phyloP scores from a whole-genome alignment of 2,888 invertebrate genomes.

The Drosophila subquinaria region DNA sequence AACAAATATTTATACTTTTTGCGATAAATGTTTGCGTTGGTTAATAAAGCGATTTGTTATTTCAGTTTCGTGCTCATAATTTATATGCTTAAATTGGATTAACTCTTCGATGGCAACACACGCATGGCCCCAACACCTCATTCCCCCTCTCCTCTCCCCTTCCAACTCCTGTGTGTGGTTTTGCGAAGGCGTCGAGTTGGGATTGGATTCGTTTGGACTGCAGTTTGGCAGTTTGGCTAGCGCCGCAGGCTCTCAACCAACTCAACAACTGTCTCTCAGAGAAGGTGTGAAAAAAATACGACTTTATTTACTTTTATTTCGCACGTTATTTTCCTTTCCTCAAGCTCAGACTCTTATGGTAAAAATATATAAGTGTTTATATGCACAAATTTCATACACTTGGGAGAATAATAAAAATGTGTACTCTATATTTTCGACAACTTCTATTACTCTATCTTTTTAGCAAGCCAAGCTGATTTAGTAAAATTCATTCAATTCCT shows the following conservation, averaged over 20 bases:
- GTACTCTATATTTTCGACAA: not conserved
- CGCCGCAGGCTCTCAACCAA: constrained; percentile 48
- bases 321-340: not conserved
- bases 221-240: constrained; percentile 11
- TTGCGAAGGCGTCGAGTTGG: constrained; percentile 74
- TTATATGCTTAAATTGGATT: constrained; percentile 79
- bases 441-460: too few relatives aligned
- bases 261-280: constrained; percentile 37
- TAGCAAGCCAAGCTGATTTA: not conserved
- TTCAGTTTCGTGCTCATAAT: constrained; percentile 76
- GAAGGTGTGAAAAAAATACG: constrained; percentile 69
- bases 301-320: constrained; percentile 34
- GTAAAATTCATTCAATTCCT: not conserved
- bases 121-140: constrained; percentile 27
- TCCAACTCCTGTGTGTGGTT: constrained; percentile 6
- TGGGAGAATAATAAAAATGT: too few relatives aligned
- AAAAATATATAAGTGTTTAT: not conserved
- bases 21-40: constrained; percentile 84
- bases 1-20: constrained; percentile 85
- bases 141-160: not conserved
- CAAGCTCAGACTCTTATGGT: not conserved
- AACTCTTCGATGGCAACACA: constrained; percentile 57
- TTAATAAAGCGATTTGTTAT: constrained; percentile 83
- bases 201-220: constrained; percentile 10
- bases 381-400: not conserved